Percentiles rank a stretch among this genome's conserved stretches.
Conservation (phyloP, 1,140 invertebrate species). For the Trachymyrmex cornetzi region DNA sequence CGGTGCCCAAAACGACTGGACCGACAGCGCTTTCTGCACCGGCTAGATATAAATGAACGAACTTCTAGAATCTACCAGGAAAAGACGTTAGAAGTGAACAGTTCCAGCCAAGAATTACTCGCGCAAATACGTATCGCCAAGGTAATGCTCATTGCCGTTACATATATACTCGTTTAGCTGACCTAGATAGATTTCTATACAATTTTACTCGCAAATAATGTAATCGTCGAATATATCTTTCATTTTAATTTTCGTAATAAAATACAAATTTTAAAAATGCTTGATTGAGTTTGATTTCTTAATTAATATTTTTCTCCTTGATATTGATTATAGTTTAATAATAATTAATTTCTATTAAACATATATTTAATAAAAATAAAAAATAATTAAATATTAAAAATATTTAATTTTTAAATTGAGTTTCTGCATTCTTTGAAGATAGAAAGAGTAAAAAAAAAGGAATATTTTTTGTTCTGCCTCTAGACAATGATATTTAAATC, state of each 20-base stretch:
- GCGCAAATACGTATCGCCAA: conserved; percentile 35
- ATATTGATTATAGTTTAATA: neutral
- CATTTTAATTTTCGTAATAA: neutral
- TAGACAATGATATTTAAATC: neutral
- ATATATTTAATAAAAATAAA: too few species aligned
- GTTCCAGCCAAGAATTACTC: conserved; percentile 30
- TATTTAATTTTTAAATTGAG: too few species aligned
- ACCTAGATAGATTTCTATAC: neutral
- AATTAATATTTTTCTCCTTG: neutral
- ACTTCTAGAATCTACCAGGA: conserved; percentile 68
- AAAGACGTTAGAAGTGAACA: conserved; percentile 67
- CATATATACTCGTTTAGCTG: neutral
- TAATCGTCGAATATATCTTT: neutral
- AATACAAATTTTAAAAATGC: neutral
- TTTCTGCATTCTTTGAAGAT: too few species aligned
- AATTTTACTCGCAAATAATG: neutral
- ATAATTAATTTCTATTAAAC: too few species aligned
- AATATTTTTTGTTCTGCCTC: neutral
- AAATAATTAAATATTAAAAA: too few species aligned
- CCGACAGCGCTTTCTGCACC: conserved; percentile 66
- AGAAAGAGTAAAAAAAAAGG: neutral
- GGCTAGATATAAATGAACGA: conserved; percentile 76
- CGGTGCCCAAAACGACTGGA: conserved; percentile 69
- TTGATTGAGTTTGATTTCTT: neutral
- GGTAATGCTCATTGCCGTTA: conserved; percentile 55